These are phyloP conservation scores for Ostrea edulis DNA, from an alignment of 1,140 invertebrate genomes.

Conservation along the genomic window DNA sequence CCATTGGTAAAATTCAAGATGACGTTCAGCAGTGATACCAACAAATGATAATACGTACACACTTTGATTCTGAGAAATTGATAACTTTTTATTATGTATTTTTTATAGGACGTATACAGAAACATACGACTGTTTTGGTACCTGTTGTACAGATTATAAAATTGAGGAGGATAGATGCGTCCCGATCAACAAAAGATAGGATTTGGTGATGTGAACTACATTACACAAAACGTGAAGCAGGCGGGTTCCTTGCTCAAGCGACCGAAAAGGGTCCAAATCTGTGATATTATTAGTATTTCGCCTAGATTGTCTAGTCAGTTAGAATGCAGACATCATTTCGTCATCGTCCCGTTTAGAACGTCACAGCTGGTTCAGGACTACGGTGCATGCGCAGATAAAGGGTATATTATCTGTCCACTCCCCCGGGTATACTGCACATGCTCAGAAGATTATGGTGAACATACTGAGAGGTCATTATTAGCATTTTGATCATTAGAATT, in stretches of 20 bases:
- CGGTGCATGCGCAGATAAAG: not conserved
- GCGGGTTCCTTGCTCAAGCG: not conserved
- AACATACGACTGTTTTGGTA: conserved; percentile 18
- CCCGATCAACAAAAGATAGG: conserved; percentile 21
- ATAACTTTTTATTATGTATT: not conserved
- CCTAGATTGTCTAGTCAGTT: not conserved
- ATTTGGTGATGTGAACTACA: not conserved
- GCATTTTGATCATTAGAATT: conserved; percentile 12
- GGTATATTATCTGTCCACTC: not conserved
- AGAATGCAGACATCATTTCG: conserved; percentile 25
- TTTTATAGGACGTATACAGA: conserved; percentile 15
- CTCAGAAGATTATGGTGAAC: not conserved
- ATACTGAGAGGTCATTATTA: not conserved
- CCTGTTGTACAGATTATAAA: conserved; percentile 8
- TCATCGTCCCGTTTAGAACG: not conserved
- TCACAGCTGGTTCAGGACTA: not conserved
- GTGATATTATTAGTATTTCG: conserved; percentile 17
- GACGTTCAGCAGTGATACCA: too few species aligned
- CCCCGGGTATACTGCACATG: not conserved
- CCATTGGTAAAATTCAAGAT: too few species aligned
- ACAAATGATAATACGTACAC: not conserved
- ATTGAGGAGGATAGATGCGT: not conserved
- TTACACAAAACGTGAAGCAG: not conserved
- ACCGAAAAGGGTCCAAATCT: not conserved
- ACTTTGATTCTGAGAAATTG: not conserved